Evolutionary conservation across 2,888 invertebrate species (phyloP), one percentile per base, ranked within the genome.

Genomic region (Atrina japonica): DNA sequence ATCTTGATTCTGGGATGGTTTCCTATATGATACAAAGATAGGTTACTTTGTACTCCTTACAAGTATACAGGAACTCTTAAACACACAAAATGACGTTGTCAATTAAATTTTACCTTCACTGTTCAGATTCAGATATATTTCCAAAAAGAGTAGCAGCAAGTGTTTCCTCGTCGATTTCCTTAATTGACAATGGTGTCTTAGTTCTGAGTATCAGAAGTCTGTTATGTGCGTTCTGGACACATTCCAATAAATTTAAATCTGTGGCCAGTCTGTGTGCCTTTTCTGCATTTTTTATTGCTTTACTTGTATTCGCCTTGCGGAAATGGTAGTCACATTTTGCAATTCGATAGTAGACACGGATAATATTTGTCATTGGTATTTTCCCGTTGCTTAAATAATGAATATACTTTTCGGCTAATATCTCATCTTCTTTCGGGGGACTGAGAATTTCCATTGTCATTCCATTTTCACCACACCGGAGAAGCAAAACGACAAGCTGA

Each of bases 241-340:
- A 65, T 27, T 80, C 80, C 1, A 76, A 47, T 55, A 80, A 61
- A 23, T 73, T 75, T 21, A 77, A 30, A n/a, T 76, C 71, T 1
- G 58, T 66, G 6, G 77, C 76, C 21, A 80, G 30, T 1, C 63
- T 47, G 30, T 63, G 52, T 7, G 77, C 77, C 0, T 56, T 52
- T 43, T 75, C 66, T 14, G 76, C 80, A 71, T 78, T 69, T 49
- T 80, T 73, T n/a, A 71, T 43, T 11, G 76, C 73, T 9, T 76
- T 49, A 1, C 58, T 50, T 16, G 45, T 49, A 35, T 78, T 76
- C 11, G 45, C 47, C 27, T 71, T 59, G 30, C 77, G 60, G 40
- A 68, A 80, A 25, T 78, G 73, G 52, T 72, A 80, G 56, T 80
- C 80, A 55, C 73, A 76, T 45, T 76, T 80, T 3, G 76, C 80